These are phyloP conservation scores for Mirounga angustirostris DNA, from an alignment of 2,113 vertebrate genomes.

Conservation along the genomic window DNA sequence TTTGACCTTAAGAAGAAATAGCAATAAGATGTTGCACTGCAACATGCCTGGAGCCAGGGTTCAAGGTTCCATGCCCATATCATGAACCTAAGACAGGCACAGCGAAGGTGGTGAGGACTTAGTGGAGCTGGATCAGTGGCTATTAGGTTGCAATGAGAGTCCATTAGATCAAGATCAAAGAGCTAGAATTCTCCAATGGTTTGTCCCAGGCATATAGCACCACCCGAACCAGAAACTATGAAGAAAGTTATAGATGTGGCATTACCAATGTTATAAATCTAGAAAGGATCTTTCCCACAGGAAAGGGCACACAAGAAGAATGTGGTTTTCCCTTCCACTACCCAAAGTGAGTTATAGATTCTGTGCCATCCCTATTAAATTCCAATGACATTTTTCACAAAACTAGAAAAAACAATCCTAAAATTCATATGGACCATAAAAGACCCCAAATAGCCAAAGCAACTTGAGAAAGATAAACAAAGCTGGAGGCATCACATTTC, in stretches of 20 bases:
- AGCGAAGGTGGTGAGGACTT: not conserved
- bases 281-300: not conserved
- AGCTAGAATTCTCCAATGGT: not conserved
- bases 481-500: not conserved
- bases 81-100: not conserved
- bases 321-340: not conserved
- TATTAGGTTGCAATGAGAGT: not conserved
- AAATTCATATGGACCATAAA: not conserved
- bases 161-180: not conserved
- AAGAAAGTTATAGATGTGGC: not conserved
- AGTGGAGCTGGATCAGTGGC: not conserved
- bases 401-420: not conserved
- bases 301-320: not conserved
- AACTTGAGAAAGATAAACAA: not conserved
- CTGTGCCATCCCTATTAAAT: not conserved
- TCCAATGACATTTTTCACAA: not conserved
- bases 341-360: not conserved
- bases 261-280: not conserved
- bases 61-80: not conserved
- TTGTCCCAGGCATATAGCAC: not conserved
- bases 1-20: not conserved
- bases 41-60: not conserved
- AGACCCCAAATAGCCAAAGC: not conserved
- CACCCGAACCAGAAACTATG: not conserved
- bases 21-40: not conserved